Evolutionary conservation across 2,797 vertebrate genomes (phyloP), one percentile per base, ranked within the genome.

Genomic region (Eupleurogrammus muticus): DNA sequence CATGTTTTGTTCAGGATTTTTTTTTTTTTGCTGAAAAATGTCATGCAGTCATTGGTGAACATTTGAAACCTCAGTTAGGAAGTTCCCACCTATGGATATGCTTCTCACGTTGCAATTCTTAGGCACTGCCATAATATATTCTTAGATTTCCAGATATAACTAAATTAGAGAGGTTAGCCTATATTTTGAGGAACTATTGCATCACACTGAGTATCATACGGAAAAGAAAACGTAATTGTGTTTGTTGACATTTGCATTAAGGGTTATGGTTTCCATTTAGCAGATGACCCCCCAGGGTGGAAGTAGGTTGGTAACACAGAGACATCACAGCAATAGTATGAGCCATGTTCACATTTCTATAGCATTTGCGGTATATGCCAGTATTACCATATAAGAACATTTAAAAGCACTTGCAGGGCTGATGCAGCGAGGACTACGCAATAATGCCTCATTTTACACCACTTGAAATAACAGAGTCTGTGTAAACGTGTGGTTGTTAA

Each of bases 241-340:
- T 61, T 35, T 61, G 62, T 80, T 80, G 66, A 75, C 44, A 47
- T 81, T 72, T 76, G 47, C 21, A 3, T 10, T 74, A 42, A 56
- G 65, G 28, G 28, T 28, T 28, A 28, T 28, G 28, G 28, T 28
- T 28, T 21, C 68, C 3, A 69, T 8, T 70, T 66, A 40, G 11
- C 44, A 19, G 4, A 8, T 21, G 42, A 6, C 28, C 63, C 59
- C 48, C 20, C 9, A 5, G 35, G 20, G 19, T 35, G 57, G 57
- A 32, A 44, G 23, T 54, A 62, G 19, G 47, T 52, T 23, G 16
- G 28, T 52, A 66, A 59, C 55, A 75, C 19, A 58, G 36, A 49
- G 23, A 62, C 14, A 48, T 38, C n/a, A 24, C 32, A 21, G 2
- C 13, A 35, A 49, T 13, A 32, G 11, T 40, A 14, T n/a, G 14